These are phyloP conservation scores for Agrotis segetum DNA, from an alignment of 2,888 invertebrate genomes.

Conservation along the genomic window DNA sequence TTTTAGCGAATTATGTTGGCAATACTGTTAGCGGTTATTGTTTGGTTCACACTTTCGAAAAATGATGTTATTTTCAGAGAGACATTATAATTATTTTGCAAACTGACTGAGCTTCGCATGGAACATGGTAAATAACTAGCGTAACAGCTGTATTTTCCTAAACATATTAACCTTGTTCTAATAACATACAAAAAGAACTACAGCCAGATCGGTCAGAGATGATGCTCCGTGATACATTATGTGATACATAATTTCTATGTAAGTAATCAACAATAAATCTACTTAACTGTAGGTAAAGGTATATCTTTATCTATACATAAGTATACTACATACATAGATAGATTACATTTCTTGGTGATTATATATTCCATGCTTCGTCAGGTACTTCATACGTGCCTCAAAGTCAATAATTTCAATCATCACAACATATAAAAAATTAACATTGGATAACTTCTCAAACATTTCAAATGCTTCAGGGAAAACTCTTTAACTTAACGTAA, in stretches of 20 bases:
- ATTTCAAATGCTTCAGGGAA: neutral
- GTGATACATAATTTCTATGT: too few species aligned
- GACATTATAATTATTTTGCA: neutral
- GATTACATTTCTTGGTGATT: neutral
- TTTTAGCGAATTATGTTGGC: conserved; percentile 36
- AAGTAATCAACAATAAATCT: too few species aligned
- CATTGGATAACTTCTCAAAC: neutral
- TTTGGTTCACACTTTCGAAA: conserved; percentile 17
- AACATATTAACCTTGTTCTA: too few species aligned
- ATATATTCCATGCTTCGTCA: neutral
- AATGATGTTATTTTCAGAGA: neutral
- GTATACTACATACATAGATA: too few species aligned
- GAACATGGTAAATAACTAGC: too few species aligned
- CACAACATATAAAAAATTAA: neutral
- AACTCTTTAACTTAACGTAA: conserved; percentile 1
- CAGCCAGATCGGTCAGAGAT: too few species aligned
- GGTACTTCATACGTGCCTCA: neutral
- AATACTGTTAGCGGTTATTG: conserved; percentile 20
- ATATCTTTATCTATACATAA: too few species aligned
- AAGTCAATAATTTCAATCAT: neutral
- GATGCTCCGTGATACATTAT: too few species aligned
- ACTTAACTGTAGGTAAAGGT: too few species aligned
- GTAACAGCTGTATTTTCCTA: too few species aligned
- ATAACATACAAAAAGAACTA: too few species aligned
- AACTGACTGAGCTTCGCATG: too few species aligned